Conservation (phyloP, 2,113 vertebrate genomes). For the Hemicordylus capensis region DNA sequence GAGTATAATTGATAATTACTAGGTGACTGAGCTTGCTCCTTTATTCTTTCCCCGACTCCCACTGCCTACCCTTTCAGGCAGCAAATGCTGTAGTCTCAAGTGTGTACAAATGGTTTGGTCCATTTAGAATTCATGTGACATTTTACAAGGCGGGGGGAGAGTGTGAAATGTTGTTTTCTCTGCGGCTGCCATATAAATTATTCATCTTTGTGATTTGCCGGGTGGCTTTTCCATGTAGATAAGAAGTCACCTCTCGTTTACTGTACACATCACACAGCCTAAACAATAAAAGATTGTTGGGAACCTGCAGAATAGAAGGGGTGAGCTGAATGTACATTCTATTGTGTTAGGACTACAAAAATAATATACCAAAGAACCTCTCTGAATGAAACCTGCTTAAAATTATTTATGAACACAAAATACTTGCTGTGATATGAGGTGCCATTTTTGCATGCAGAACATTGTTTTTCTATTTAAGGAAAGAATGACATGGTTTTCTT, state of each 20-base stretch:
- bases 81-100: slow-evolving; percentile 53
- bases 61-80: slow-evolving; percentile 18
- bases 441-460: not conserved
- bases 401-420: slow-evolving; percentile 33
- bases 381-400: slow-evolving; percentile 36
- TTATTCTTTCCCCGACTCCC: slow-evolving; percentile 15
- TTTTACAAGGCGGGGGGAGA: slow-evolving; percentile 64
- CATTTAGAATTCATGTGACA: slow-evolving; percentile 74
- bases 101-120: slow-evolving; percentile 61
- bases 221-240: slow-evolving; percentile 73
- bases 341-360: slow-evolving; percentile 39
- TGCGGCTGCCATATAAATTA: slow-evolving; percentile 72
- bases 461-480: not conserved
- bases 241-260: slow-evolving; percentile 70
- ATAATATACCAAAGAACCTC: slow-evolving; percentile 26
- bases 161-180: slow-evolving; percentile 74
- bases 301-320: slow-evolving; percentile 38
- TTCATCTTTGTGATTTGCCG: slow-evolving; percentile 76
- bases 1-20: slow-evolving; percentile 41
- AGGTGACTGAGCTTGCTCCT: slow-evolving; percentile 17
- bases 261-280: slow-evolving; percentile 58
- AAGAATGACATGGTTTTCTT: not conserved
- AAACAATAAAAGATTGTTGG: slow-evolving; percentile 65
- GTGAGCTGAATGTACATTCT: slow-evolving; percentile 8
- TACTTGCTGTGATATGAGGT: not conserved